Percentiles rank a stretch among this genome's conserved stretches.
Conservation (phyloP, 2,797 vertebrate species). For the Microctenopoma lineatum region DNA sequence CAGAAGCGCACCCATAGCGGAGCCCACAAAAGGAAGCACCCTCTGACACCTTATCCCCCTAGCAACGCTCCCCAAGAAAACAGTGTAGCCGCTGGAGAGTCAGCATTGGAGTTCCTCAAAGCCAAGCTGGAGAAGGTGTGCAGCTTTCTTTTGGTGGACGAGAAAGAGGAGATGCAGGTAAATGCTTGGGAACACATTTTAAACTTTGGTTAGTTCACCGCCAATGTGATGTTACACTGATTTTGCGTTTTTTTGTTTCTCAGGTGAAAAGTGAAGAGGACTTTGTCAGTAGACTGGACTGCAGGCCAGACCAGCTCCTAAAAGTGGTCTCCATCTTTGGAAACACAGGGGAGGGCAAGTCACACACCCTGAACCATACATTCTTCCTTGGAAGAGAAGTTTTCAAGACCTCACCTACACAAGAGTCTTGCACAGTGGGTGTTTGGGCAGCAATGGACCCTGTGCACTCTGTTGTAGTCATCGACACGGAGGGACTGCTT, state of each 20-base stretch:
- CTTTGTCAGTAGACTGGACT: slow-evolving; percentile 91
- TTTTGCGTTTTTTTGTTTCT: neutral
- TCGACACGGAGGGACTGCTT: slow-evolving; percentile 96
- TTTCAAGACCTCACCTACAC: slow-evolving; percentile 95
- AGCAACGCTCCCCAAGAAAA: slow-evolving; percentile 79
- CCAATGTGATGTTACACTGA: neutral
- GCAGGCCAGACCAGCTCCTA: slow-evolving; percentile 92
- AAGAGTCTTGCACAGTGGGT: slow-evolving; percentile 97
- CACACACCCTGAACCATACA: slow-evolving; percentile 98
- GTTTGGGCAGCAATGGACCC: slow-evolving; percentile 98
- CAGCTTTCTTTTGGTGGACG: slow-evolving; percentile 96
- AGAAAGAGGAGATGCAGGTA: slow-evolving; percentile 97
- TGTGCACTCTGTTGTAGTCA: slow-evolving; percentile 91
- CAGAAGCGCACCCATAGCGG: slow-evolving; percentile 95
- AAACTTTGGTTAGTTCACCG: fast-evolving
- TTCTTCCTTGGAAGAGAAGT: slow-evolving; percentile 98
- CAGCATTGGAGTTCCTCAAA: slow-evolving; percentile 85
- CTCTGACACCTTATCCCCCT: slow-evolving; percentile 87
- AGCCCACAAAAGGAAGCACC: slow-evolving; percentile 93
- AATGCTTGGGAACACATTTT: slow-evolving; percentile 19
- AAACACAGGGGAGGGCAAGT: slow-evolving; percentile 98
- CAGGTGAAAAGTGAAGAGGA: slow-evolving; percentile 94
- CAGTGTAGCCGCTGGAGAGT: slow-evolving; percentile 74
- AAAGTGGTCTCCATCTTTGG: slow-evolving; percentile 99
- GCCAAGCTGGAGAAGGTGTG: slow-evolving; percentile 90